Conservation (phyloP, 2,888 invertebrate genomes). For the Fragum sueziense region DNA sequence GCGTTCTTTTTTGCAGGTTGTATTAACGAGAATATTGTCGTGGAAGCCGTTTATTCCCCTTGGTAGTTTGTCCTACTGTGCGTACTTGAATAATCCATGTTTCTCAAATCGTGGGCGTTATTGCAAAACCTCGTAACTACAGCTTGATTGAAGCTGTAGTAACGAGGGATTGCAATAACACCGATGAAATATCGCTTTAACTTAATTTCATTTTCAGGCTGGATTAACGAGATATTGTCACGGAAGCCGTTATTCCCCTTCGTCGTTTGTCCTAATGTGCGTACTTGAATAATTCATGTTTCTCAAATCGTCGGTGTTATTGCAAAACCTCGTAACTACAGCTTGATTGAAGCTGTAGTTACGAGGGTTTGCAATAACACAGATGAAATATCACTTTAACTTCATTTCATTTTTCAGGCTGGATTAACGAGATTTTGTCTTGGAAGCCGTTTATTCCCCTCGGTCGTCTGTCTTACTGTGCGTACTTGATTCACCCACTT, state of each 20-base stretch:
- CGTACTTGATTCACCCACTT: not conserved
- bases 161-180: too few relatives aligned
- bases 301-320: too few relatives aligned
- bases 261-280: conserved; percentile 28
- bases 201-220: too few relatives aligned
- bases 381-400: too few relatives aligned
- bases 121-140: too few relatives aligned
- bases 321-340: too few relatives aligned
- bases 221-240: conserved; percentile 30
- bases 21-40: conserved; percentile 28
- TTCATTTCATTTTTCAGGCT: too few relatives aligned
- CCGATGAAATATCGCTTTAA: too few relatives aligned
- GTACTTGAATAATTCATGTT: conserved; percentile 25
- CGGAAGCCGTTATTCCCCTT: conserved; percentile 36
- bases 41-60: conserved; percentile 37
- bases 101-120: too few relatives aligned
- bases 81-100: conserved; percentile 27
- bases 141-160: too few relatives aligned
- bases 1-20: conserved; percentile 10
- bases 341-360: too few relatives aligned
- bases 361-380: too few relatives aligned
- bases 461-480: conserved; percentile 6
- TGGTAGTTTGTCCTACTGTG: conserved; percentile 28
- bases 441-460: conserved; percentile 37
- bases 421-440: conserved; percentile 30